Conservation (phyloP, 2,113 vertebrate species). For the Macrotus californicus region DNA sequence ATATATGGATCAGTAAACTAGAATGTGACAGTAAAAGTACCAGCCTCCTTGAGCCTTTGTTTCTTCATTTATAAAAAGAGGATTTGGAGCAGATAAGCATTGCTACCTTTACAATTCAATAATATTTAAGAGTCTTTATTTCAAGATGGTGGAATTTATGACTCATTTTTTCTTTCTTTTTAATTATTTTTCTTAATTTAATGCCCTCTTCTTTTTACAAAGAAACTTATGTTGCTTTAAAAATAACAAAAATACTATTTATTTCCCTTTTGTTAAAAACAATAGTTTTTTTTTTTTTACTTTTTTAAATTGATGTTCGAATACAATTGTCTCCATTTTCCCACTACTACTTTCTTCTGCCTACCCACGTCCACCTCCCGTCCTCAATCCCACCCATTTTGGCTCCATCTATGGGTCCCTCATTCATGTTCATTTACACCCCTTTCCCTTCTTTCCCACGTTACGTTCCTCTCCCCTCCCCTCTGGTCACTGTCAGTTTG, state of each 20-base stretch:
- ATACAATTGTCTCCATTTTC: no score
- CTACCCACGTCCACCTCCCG: no score
- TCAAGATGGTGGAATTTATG: not conserved
- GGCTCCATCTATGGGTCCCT: no score
- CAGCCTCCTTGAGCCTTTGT: not conserved
- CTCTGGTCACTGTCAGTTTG: no score
- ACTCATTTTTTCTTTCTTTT: not conserved
- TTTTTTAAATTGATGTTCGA: no score
- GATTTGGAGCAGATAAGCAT: not conserved
- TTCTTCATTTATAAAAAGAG: not conserved
- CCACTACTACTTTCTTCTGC: no score
- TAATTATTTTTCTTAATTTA: not conserved
- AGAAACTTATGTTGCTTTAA: not conserved
- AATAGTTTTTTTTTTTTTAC: not conserved
- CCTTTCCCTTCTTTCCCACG: no score
- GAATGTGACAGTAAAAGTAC: not conserved
- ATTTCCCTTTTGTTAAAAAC: not conserved
- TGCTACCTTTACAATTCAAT: not conserved
- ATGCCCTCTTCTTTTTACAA: not conserved
- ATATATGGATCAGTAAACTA: not conserved
- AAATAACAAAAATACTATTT: not conserved
- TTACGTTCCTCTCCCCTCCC: no score
- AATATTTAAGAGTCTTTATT: not conserved
- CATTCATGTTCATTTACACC: no score
- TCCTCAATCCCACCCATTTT: no score